Evolutionary conservation across 2,888 invertebrate genomes (phyloP).

Genomic region (Mechanitis mazaeus): DNA sequence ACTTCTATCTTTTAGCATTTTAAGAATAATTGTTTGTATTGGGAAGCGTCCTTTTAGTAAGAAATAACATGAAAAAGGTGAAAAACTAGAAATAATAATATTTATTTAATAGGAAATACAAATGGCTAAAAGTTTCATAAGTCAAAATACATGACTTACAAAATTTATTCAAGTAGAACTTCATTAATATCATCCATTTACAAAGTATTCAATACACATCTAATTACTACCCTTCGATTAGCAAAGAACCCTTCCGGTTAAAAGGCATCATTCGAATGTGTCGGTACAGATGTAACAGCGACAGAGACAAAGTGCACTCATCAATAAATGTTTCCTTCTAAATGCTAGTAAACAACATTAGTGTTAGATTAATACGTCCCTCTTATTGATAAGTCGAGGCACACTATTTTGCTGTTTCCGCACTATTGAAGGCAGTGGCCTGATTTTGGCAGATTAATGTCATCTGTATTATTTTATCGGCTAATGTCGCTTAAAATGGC

Average conservation of each 20-base stretch:
- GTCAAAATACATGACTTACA: no score
- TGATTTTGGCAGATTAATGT: slow-evolving; percentile 34
- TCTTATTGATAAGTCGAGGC: slow-evolving; percentile 7
- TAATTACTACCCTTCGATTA: slow-evolving; percentile 31
- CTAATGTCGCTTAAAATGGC: slow-evolving; percentile 18
- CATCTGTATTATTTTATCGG: slow-evolving; percentile 25
- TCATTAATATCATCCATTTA: slow-evolving; percentile 2
- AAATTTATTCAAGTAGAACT: no score
- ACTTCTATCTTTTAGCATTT: no score
- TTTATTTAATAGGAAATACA: no score
- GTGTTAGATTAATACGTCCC: slow-evolving; percentile 61
- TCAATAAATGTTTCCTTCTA: slow-evolving; percentile 54
- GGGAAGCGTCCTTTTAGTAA: no score
- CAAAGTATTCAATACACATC: slow-evolving; percentile 24
- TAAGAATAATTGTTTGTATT: no score
- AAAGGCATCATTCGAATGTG: slow-evolving; percentile 29
- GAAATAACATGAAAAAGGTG: no score
- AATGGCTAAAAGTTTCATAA: no score
- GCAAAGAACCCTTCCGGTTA: slow-evolving; percentile 31
- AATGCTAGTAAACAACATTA: slow-evolving; percentile 60
- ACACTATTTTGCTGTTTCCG: slow-evolving; percentile 46
- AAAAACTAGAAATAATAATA: no score
- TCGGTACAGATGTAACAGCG: slow-evolving; percentile 34
- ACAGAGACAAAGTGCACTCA: slow-evolving; percentile 65
- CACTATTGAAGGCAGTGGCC: slow-evolving; percentile 38